phyloP scores from a whole-genome alignment of 1,140 invertebrate genomes.

The Amphibalanus amphitrite region DNA sequence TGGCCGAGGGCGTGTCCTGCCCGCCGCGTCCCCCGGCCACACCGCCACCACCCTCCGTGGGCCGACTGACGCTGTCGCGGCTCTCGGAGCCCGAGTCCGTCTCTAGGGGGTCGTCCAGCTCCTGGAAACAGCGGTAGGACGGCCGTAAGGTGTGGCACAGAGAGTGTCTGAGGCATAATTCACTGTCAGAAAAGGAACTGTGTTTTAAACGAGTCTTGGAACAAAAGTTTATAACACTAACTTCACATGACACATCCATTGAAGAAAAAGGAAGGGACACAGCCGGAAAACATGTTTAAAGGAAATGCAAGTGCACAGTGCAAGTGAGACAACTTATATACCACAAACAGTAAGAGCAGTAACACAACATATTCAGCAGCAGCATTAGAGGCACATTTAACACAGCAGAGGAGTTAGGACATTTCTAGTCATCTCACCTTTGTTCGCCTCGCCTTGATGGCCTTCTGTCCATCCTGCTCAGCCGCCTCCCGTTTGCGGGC shows the following conservation, averaged over 20 bases:
- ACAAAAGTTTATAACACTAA: too few species aligned
- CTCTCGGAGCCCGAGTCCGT: neutral
- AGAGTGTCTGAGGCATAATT: neutral
- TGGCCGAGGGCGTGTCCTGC: neutral
- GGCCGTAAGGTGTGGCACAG: neutral
- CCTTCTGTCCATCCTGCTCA: neutral
- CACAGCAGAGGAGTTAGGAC: neutral
- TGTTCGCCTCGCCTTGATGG: neutral
- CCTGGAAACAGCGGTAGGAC: neutral
- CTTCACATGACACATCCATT: neutral
- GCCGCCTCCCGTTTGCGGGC: neutral
- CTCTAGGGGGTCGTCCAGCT: neutral
- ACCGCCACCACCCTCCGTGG: neutral
- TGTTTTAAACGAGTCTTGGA: too few species aligned
- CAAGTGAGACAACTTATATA: too few species aligned
- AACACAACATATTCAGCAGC: neutral
- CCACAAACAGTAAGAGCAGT: too few species aligned
- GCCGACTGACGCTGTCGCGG: neutral
- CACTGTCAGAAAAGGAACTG: too few species aligned
- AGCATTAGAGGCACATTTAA: neutral
- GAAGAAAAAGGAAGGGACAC: too few species aligned
- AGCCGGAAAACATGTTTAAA: too few species aligned
- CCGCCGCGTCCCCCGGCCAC: neutral
- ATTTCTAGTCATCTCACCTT: neutral
- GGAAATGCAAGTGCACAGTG: too few species aligned